These are phyloP conservation scores for Excalfactoria chinensis DNA, from an alignment of 2,113 vertebrate species.

Conservation along the genomic window DNA sequence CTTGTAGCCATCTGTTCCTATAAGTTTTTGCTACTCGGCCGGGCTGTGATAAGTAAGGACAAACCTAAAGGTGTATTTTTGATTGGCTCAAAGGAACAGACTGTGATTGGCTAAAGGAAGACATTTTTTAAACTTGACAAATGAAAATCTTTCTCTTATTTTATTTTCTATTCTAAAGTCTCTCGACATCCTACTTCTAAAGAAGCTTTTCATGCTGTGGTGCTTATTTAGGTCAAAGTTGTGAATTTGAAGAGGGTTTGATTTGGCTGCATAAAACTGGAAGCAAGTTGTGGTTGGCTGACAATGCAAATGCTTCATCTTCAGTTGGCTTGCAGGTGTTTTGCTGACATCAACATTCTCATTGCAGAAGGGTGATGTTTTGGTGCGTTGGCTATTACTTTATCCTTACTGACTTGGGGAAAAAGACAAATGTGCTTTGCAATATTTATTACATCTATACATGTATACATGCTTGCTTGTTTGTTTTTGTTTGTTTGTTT, in stretches of 20 bases:
- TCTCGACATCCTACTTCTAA: constrained; percentile 69
- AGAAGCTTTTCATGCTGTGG: constrained; percentile 77
- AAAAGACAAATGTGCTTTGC: constrained; percentile 68
- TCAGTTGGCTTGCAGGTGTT: constrained; percentile 76
- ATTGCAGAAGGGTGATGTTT: constrained; percentile 72
- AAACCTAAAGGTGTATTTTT: constrained; percentile 30
- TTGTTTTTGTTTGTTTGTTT: neutral
- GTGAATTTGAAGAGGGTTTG: constrained; percentile 71
- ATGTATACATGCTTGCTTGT: constrained; percentile 8
- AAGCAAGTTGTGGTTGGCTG: constrained; percentile 68
- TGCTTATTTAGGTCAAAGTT: constrained; percentile 80
- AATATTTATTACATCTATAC: constrained; percentile 80
- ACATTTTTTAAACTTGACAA: constrained; percentile 78
- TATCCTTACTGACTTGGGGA: constrained; percentile 69
- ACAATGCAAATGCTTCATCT: constrained; percentile 59
- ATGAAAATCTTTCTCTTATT: constrained; percentile 73
- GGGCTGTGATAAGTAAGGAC: constrained; percentile 59
- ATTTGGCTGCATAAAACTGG: constrained; percentile 77
- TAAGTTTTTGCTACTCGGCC: constrained; percentile 19
- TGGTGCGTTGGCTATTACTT: constrained; percentile 73
- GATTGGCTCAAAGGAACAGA: constrained; percentile 70
- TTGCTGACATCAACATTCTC: constrained; percentile 38
- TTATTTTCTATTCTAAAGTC: constrained; percentile 67
- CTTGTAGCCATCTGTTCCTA: constrained; percentile 47
- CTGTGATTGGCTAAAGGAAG: constrained; percentile 76